Percentiles rank a stretch among this genome's conserved stretches.
Evolutionary conservation across 2,888 invertebrate species (phyloP).

Genomic region (Orthosia gracilis): DNA sequence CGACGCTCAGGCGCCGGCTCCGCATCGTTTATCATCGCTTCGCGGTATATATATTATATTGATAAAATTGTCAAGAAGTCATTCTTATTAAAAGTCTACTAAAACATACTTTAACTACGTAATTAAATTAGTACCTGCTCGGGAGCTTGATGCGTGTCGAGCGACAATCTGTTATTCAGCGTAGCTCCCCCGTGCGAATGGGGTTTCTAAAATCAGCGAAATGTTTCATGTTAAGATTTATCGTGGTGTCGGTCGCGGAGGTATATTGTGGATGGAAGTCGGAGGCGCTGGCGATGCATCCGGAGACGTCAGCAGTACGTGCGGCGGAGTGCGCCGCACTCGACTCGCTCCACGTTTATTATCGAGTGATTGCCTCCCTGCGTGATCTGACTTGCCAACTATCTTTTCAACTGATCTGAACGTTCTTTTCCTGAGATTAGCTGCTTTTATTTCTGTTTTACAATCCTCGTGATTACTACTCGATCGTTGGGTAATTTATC

Average conservation of each 20-base stretch:
- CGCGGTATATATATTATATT: constrained; percentile 79
- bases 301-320: constrained; percentile 85
- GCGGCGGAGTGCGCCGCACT: constrained; percentile 75
- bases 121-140: constrained; percentile 4
- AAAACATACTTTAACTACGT: neutral
- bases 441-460: constrained; percentile 83
- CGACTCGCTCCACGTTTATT: constrained; percentile 87
- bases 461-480: constrained; percentile 69
- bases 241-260: constrained; percentile 66
- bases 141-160: constrained; percentile 14
- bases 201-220: constrained; percentile 44
- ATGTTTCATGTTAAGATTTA: constrained; percentile 70
- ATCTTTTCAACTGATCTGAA: constrained; percentile 81
- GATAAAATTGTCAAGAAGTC: constrained; percentile 63
- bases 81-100: constrained; percentile 9
- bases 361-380: constrained; percentile 89
- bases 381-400: constrained; percentile 89
- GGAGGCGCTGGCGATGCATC: constrained; percentile 76
- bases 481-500: constrained; percentile 42
- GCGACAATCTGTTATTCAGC: constrained; percentile 22
- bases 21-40: constrained; percentile 88
- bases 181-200: constrained; percentile 12
- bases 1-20: constrained; percentile 87
- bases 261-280: constrained; percentile 71
- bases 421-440: constrained; percentile 80